phyloP scores from a whole-genome alignment of 2,113 vertebrate genomes.

The Entelurus aequoreus region DNA sequence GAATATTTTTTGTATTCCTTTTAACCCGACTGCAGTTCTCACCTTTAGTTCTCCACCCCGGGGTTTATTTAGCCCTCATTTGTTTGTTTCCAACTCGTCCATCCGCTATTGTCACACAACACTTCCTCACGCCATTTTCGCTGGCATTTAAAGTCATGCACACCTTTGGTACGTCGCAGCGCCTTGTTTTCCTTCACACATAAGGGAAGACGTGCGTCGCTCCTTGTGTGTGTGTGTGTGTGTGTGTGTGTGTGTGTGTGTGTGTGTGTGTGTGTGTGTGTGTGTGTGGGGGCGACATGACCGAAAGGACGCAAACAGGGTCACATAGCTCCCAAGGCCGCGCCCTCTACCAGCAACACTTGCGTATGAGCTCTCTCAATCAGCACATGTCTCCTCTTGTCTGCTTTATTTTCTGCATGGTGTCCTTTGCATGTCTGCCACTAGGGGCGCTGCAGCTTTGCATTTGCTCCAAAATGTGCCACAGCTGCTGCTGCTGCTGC shows the following conservation, averaged over 20 bases:
- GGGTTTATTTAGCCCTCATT: slow-evolving; percentile 48
- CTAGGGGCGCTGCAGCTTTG: slow-evolving; percentile 63
- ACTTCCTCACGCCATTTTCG: slow-evolving; percentile 40
- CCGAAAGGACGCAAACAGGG: slow-evolving; percentile 20
- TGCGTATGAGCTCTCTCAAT: slow-evolving; percentile 22
- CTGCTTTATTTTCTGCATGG: slow-evolving; percentile 22
- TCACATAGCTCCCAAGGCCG: slow-evolving; percentile 11
- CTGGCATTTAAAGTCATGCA: slow-evolving; percentile 57
- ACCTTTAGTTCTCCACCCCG: slow-evolving; percentile 7
- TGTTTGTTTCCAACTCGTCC: slow-evolving; percentile 36
- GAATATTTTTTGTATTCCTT: no score
- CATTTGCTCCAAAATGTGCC: slow-evolving; percentile 36
- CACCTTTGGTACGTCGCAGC: slow-evolving; percentile 10
- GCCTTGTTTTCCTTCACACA: slow-evolving; percentile 12
- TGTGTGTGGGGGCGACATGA: slow-evolving; percentile 10
- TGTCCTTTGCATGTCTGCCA: slow-evolving; percentile 33
- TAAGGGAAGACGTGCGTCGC: not conserved
- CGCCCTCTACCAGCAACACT: slow-evolving; percentile 6
- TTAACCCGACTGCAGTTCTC: not conserved
- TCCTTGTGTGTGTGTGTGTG: slow-evolving; percentile 3
- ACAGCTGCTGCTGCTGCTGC: slow-evolving; percentile 45
- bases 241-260: slow-evolving; percentile 3
- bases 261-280: slow-evolving; percentile 2
- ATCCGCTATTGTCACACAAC: slow-evolving; percentile 49
- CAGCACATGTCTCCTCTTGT: slow-evolving; percentile 28